These are phyloP conservation scores for Hypomesus transpacificus DNA, from an alignment of 2,113 vertebrate genomes.

Conservation along the genomic window DNA sequence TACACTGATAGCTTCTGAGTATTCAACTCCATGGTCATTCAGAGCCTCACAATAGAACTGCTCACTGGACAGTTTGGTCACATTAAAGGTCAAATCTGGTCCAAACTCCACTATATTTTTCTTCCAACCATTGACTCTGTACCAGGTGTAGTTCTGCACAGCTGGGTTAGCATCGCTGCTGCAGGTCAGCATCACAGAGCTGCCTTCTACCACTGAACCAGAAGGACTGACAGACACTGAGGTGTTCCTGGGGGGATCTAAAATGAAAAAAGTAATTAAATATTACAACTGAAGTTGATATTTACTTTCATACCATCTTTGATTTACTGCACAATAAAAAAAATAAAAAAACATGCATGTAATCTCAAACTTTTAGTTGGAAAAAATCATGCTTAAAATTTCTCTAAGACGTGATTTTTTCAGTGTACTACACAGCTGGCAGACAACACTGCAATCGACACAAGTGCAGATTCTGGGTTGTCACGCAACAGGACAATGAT, in stretches of 20 bases:
- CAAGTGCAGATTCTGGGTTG: constrained; percentile 24
- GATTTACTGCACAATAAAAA: neutral
- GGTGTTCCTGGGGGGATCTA: constrained; percentile 65
- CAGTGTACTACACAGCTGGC: constrained; percentile 33
- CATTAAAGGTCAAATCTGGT: constrained; percentile 44
- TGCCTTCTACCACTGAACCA: constrained; percentile 46
- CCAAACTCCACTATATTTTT: constrained; percentile 35
- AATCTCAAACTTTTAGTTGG: neutral
- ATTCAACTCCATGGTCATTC: constrained; percentile 48
- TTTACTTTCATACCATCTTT: neutral
- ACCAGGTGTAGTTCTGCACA: constrained; percentile 63
- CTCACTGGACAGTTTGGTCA: constrained; percentile 54
- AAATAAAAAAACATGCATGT: neutral
- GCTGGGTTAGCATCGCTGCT: constrained; percentile 54
- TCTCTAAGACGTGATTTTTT: neutral
- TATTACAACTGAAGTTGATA: neutral
- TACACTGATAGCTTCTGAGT: constrained; percentile 22
- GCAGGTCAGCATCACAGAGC: constrained; percentile 61
- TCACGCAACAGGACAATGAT: constrained; percentile 38
- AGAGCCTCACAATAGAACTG: constrained; percentile 50
- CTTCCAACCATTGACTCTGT: constrained; percentile 40
- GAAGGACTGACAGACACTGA: constrained; percentile 39
- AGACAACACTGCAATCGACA: constrained; percentile 24
- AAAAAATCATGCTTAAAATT: constrained; percentile 16
- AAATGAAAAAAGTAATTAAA: constrained; percentile 7